These are phyloP conservation scores for Solenopsis fugax DNA, from an alignment of 1,140 invertebrate genomes.

Conservation along the genomic window DNA sequence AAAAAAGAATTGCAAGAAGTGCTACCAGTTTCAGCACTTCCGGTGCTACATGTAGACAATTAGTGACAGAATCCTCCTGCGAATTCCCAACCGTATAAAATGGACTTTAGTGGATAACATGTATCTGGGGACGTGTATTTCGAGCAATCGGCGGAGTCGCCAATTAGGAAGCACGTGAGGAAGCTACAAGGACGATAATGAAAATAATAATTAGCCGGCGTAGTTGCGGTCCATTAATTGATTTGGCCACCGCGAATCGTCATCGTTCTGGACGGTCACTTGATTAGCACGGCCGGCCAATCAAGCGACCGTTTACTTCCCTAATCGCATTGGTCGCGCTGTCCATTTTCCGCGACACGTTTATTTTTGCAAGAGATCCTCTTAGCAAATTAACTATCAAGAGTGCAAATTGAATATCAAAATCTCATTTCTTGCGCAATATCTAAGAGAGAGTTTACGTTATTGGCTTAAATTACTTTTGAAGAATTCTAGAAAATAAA, in stretches of 20 bases:
- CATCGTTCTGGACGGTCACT: constrained; percentile 44
- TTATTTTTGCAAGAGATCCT: constrained; percentile 4
- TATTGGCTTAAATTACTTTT: not conserved
- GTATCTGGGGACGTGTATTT: constrained; percentile 37
- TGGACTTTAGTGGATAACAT: constrained; percentile 23
- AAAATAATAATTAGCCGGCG: constrained; percentile 57
- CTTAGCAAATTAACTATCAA: constrained; percentile 18
- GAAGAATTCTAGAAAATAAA: constrained; percentile 12
- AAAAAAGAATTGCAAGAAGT: not conserved
- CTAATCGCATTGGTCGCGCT: constrained; percentile 26
- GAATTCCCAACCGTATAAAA: constrained; percentile 33
- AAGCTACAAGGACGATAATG: constrained; percentile 56
- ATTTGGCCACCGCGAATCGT: constrained; percentile 46
- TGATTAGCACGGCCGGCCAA: constrained; percentile 47
- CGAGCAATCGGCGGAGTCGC: constrained; percentile 39
- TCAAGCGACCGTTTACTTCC: constrained; percentile 41
- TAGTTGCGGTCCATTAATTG: constrained; percentile 55
- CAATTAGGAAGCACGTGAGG: constrained; percentile 54
- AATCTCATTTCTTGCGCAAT: not conserved
- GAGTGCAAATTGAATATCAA: not conserved
- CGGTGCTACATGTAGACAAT: constrained; percentile 5
- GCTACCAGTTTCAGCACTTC: not conserved
- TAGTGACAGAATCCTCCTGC: constrained; percentile 17
- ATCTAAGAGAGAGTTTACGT: not conserved
- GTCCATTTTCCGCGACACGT: constrained; percentile 18